These are phyloP conservation scores for Papilio polyxenes DNA, from an alignment of 1,140 invertebrate species.

Conservation along the genomic window DNA sequence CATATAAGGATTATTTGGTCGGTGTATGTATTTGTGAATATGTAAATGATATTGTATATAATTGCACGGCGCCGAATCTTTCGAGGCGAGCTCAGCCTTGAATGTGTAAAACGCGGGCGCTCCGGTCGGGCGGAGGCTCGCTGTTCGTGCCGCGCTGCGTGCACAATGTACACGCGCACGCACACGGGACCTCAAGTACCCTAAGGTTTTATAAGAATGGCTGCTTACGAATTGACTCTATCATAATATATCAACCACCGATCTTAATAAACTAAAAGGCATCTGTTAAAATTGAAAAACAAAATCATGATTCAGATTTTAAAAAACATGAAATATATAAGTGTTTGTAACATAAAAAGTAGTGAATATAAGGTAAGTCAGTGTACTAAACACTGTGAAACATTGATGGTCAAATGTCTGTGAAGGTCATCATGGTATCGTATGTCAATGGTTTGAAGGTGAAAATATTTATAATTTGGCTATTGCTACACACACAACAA, in stretches of 20 bases:
- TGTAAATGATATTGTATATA: constrained; percentile 28
- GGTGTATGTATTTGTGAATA: not conserved
- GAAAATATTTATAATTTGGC: not conserved
- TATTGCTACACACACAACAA: not conserved
- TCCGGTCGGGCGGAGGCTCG: not conserved
- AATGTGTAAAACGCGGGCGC: constrained; percentile 18
- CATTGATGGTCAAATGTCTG: not conserved
- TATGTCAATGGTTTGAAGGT: not conserved
- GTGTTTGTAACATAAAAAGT: no score
- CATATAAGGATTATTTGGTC: not conserved
- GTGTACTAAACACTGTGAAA: no score
- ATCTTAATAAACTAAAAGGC: not conserved
- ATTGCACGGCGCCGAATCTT: constrained; percentile 29
- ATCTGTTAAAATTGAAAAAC: not conserved
- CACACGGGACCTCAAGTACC: not conserved
- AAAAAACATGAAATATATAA: no score
- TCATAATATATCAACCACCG: no score
- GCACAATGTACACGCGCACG: not conserved
- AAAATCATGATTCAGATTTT: not conserved
- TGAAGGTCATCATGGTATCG: not conserved
- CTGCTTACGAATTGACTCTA: not conserved
- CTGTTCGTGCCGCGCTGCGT: not conserved
- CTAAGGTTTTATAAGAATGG: not conserved
- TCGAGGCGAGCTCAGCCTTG: constrained; percentile 23
- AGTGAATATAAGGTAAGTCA: no score